These are phyloP conservation scores for Cheirogaleus major DNA, from an alignment of 2,797 vertebrate species.

Conservation along the genomic window DNA sequence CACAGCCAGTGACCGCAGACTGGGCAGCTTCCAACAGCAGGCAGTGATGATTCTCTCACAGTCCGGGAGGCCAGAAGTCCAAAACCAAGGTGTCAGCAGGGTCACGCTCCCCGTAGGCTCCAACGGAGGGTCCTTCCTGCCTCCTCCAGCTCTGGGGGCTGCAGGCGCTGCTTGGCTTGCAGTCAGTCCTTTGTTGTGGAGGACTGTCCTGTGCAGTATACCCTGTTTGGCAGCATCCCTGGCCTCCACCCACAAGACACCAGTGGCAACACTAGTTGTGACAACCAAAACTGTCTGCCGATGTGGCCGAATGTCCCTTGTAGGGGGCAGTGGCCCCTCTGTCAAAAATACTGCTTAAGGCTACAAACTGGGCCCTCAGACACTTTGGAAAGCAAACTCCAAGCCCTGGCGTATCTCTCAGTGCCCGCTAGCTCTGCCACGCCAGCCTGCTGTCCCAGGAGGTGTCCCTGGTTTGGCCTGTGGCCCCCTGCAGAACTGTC, in stretches of 20 bases:
- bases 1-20: fast-evolving
- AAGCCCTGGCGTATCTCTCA: not conserved
- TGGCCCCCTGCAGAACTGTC: not conserved
- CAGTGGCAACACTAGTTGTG: not conserved
- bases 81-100: not conserved
- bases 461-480: not conserved
- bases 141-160: not conserved
- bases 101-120: not conserved
- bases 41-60: not conserved
- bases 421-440: not conserved
- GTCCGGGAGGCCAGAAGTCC: not conserved
- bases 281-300: not conserved
- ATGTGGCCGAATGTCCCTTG: not conserved
- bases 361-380: not conserved
- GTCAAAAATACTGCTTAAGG: not conserved
- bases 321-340: fast-evolving
- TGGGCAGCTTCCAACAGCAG: not conserved
- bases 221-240: not conserved
- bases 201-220: no score
- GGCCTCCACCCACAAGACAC: not conserved
- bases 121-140: not conserved
- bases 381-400: not conserved
- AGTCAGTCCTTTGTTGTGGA: fast-evolving
- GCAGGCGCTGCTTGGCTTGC: no score
- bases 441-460: not conserved